These are phyloP conservation scores for Parotia lawesii DNA, from an alignment of 2,113 vertebrate species.

Conservation along the genomic window DNA sequence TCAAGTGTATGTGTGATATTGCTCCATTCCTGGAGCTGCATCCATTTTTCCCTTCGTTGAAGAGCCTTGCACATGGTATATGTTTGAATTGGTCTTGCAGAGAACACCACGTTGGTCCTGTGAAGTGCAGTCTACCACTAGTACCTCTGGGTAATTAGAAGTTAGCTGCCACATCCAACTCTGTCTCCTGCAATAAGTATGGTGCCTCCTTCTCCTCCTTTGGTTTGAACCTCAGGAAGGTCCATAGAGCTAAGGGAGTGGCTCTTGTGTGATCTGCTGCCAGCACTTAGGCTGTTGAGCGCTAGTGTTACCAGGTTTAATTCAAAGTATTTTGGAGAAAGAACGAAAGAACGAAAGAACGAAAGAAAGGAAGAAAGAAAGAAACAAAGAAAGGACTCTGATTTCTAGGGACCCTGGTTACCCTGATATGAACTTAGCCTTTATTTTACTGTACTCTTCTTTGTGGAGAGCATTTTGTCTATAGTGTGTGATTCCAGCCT, in stretches of 20 bases:
- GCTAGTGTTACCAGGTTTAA: not conserved
- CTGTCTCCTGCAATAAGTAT: not conserved
- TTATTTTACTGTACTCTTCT: not conserved
- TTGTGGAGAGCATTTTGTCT: not conserved
- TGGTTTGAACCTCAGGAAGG: not conserved
- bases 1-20: accelerated
- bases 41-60: not conserved
- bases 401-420: not conserved
- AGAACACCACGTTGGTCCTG: not conserved
- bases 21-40: not conserved
- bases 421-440: not conserved
- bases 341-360: not conserved
- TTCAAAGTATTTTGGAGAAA: not conserved
- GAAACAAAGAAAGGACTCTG: not conserved
- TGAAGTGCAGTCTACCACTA: not conserved
- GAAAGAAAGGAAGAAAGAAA: not conserved
- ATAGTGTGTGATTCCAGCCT: not conserved
- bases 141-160: not conserved
- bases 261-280: not conserved
- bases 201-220: not conserved
- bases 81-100: not conserved
- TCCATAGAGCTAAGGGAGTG: not conserved
- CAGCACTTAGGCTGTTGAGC: not conserved
- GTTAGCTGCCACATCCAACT: not conserved
- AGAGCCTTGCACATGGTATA: not conserved